These are phyloP conservation scores for Ailurus styani DNA, from an alignment of 2,113 vertebrate genomes.

Conservation along the genomic window DNA sequence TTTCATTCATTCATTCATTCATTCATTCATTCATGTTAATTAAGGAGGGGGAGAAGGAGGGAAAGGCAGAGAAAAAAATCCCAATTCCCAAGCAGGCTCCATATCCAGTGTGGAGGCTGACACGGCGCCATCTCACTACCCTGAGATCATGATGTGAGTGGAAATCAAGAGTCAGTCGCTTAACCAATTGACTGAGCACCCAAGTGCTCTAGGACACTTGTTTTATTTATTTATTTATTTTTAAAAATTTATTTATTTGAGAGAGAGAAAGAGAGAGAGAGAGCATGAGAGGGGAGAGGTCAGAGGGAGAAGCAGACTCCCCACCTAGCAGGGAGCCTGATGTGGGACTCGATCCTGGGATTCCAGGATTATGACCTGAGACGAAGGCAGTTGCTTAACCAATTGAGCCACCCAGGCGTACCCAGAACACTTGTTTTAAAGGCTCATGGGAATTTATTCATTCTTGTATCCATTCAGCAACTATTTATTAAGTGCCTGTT, in stretches of 20 bases:
- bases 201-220: background rate
- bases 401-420: too few relatives aligned
- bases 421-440: slow-evolving; percentile 34
- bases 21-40: too few relatives aligned
- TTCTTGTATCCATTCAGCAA: background rate
- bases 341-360: too few relatives aligned
- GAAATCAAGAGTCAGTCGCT: background rate
- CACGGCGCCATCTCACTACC: background rate
- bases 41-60: background rate
- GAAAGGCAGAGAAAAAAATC: background rate
- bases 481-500: background rate
- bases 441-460: background rate
- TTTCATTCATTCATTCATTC: background rate
- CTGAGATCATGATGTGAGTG: background rate
- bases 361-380: too few relatives aligned
- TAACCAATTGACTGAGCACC: background rate
- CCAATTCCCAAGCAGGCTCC: background rate
- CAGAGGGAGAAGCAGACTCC: too few relatives aligned
- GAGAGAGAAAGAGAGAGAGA: too few relatives aligned
- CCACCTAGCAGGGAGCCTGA: too few relatives aligned
- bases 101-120: background rate
- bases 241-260: too few relatives aligned
- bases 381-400: too few relatives aligned
- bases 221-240: too few relatives aligned
- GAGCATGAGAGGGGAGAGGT: too few relatives aligned